Base-by-base conservation (phyloP, 2,888 invertebrate species). In the Bedellia somnulentella region DNA sequence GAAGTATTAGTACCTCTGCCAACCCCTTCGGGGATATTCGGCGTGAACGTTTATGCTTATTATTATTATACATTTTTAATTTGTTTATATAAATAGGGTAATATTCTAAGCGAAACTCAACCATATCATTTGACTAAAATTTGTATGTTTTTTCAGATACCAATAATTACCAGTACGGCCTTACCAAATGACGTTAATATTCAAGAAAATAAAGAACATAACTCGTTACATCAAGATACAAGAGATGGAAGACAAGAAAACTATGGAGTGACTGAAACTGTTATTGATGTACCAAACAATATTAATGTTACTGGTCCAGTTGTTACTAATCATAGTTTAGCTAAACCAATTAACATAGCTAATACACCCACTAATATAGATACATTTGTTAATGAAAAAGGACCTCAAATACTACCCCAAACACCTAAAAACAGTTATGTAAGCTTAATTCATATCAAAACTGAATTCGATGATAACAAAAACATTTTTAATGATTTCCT, bases 201-300 rank as follows among this genome's bases (percentile, higher is more conserved):
- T n/a, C n/a, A n/a, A n/a, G n/a, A 26, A n/a, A 14, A 8, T 5
- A 26, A 17, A 24, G 28, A 33, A 23, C 32, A n/a, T n/a, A n/a
- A n/a, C n/a, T n/a, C n/a, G n/a, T n/a, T n/a, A n/a, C n/a, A n/a
- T n/a, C n/a, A 29, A n/a, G 31, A 30, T 33, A 24, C 22, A 13
- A 35, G 2, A 23, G 23, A 3, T n/a, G 30, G 9, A 33, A 12
- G 35, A 9, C 3, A 24, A 11, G 11, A 24, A 24, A 2, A 24
- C 2, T 70, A 70, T 18, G 46, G 64, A 50, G 62, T 70, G 0
- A 57, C 57, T 14, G 70, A 70, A 43, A 45, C 49, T 4, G 41
- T 66, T 2, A 36, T 45, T 2, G 70, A 70, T 27, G 38, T 64
- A 21, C 66, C 67, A 1, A 56, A 67, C 27, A 38, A 49, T 3